phyloP scores from a whole-genome alignment of 1,140 invertebrate genomes.

The Globodera rostochiensis region DNA sequence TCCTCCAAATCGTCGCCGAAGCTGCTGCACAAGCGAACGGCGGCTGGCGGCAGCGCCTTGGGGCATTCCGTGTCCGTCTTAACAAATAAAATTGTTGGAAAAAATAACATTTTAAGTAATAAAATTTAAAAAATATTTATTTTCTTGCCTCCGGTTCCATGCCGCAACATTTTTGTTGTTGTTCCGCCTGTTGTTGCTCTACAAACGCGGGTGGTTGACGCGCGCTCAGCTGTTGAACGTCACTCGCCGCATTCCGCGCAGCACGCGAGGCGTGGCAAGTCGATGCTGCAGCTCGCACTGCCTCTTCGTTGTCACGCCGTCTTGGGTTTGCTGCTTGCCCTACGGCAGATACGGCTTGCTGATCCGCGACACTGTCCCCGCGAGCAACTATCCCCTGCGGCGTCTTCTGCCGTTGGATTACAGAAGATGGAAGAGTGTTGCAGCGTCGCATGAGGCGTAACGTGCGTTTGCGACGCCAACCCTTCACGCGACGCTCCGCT shows the following conservation, averaged over 20 bases:
- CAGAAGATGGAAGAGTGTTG: slow-evolving; percentile 7
- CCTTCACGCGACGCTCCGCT: neutral
- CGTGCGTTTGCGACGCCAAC: neutral
- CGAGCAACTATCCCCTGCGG: neutral
- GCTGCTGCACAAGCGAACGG: slow-evolving; percentile 37
- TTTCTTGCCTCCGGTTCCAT: no score
- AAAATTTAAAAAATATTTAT: no score
- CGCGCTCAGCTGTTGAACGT: no score
- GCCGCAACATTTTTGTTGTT: no score
- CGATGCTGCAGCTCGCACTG: no score
- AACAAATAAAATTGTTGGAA: no score
- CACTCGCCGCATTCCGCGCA: no score
- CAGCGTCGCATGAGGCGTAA: slow-evolving; percentile 13
- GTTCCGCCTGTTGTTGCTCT: no score
- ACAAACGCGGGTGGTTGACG: no score
- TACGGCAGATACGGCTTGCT: neutral
- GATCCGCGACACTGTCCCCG: neutral
- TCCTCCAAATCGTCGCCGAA: slow-evolving; percentile 60
- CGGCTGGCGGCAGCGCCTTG: neutral
- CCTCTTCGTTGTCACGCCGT: neutral
- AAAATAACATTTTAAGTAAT: no score
- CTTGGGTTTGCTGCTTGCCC: neutral
- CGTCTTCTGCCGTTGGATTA: slow-evolving; percentile 3
- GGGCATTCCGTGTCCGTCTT: neutral
- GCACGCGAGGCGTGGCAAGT: no score